These are phyloP conservation scores for Quadroppia sp. DNA, from an alignment of 2,888 invertebrate species.

Conservation along the genomic window DNA sequence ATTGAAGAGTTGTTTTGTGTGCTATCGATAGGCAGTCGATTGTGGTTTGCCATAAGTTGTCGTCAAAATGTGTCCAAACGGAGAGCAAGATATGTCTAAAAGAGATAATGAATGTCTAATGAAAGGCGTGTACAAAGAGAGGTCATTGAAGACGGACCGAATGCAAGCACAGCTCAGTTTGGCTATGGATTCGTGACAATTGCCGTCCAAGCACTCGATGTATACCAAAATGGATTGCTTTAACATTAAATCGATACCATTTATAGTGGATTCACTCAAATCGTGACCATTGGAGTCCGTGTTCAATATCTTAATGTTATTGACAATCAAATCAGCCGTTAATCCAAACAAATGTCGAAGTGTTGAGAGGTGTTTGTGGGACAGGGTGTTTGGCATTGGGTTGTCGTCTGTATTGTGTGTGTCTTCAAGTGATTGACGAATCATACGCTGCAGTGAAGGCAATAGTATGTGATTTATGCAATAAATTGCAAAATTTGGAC, in stretches of 20 bases:
- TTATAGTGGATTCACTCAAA: background rate
- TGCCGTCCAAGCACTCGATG: slow-evolving; percentile 33
- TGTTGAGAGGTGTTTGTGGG: slow-evolving; percentile 68
- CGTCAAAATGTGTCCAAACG: slow-evolving; percentile 15
- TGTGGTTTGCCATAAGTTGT: slow-evolving; percentile 21
- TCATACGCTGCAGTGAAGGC: slow-evolving; percentile 90
- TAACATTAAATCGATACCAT: slow-evolving; percentile 28
- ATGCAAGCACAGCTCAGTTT: slow-evolving; percentile 30
- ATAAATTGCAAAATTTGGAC: slow-evolving; percentile 55
- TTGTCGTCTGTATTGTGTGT: slow-evolving; percentile 42
- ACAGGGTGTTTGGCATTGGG: slow-evolving; percentile 58
- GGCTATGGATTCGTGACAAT: slow-evolving; percentile 39
- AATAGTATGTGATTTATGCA: slow-evolving; percentile 85
- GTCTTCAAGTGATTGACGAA: slow-evolving; percentile 60
- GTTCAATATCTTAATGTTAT: slow-evolving; percentile 60
- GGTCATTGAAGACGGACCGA: too few relatives aligned
- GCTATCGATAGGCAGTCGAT: slow-evolving; percentile 6
- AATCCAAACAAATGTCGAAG: slow-evolving; percentile 78
- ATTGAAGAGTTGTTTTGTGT: background rate
- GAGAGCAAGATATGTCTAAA: slow-evolving; percentile 10
- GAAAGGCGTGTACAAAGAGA: too few relatives aligned
- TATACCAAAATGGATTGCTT: slow-evolving; percentile 33
- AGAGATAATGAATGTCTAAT: too few relatives aligned
- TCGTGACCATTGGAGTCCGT: slow-evolving; percentile 27
- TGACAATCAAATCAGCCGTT: slow-evolving; percentile 82